These are phyloP conservation scores for Stigmatopora nigra DNA, from an alignment of 2,113 vertebrate genomes.

Conservation along the genomic window DNA sequence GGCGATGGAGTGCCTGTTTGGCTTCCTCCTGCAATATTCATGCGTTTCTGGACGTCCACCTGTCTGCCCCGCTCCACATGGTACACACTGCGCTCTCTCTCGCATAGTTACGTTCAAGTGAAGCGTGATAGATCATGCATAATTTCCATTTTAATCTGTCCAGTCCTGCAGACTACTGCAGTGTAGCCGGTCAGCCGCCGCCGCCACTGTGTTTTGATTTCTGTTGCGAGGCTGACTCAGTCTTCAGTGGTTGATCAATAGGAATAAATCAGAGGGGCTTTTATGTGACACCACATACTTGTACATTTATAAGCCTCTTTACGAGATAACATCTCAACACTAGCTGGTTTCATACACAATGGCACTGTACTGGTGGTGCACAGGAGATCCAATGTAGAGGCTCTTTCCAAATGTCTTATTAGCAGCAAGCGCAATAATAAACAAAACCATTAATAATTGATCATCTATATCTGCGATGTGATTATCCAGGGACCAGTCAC, in stretches of 20 bases:
- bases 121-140: slow-evolving; percentile 59
- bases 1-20: slow-evolving; percentile 26
- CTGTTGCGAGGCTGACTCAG: slow-evolving; percentile 64
- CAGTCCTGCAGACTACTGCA: slow-evolving; percentile 38
- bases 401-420: neutral
- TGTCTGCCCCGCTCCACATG: slow-evolving; percentile 30
- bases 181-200: slow-evolving; percentile 45
- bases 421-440: neutral
- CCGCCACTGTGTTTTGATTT: slow-evolving; percentile 64
- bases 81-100: slow-evolving; percentile 24
- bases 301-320: slow-evolving; percentile 75
- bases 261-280: slow-evolving; percentile 69
- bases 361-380: slow-evolving; percentile 9
- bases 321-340: slow-evolving; percentile 71
- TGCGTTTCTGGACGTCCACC: slow-evolving; percentile 31
- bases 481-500: no score
- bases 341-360: slow-evolving; percentile 57
- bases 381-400: neutral
- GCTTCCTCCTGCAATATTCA: slow-evolving; percentile 53
- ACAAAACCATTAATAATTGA: no score
- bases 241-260: slow-evolving; percentile 69
- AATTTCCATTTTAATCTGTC: slow-evolving; percentile 60
- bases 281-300: slow-evolving; percentile 70
- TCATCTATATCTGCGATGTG: no score
- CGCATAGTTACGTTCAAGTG: slow-evolving; percentile 42